Evolutionary conservation across 1,140 invertebrate species (phyloP), one percentile per base, ranked within the genome.

Genomic region (Drosophila kanapiae): DNA sequence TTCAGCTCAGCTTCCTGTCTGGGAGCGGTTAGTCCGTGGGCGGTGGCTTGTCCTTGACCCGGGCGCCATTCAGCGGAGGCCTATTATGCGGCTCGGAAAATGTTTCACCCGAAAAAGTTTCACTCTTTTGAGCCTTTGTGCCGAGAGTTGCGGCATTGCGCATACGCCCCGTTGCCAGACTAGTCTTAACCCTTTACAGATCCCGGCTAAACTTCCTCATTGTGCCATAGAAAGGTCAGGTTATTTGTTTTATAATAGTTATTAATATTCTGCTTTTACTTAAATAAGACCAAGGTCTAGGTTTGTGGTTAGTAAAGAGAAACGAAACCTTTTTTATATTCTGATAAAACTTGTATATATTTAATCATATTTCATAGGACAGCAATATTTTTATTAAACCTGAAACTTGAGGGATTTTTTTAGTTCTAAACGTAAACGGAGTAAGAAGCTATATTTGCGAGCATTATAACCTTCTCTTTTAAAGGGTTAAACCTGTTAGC

Each of bases 21-120:
- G 61, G 33, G 16, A 38, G 49, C 42, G 75, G 64, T 62, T 38
- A 48, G 56, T 58, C 47, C 45, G 56, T 62, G 38, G 43, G 65
- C 4, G 48, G 35, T 29, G n/a, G 37, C 10, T 38, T 43, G 84
- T 62, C 83, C 84, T 88, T 86, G 80, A 83, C 80, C 76, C 45
- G 40, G 62, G 10, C 67, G 37, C 67, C 67, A 68, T 68, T 70
- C 63, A 62, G 33, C n/a, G 67, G 29, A 40, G 65, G 68, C 68
- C 70, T 51, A 72, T 74, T 72, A 37, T 60, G 35, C 13, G 68
- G 68, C 68, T 58, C 16, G 53, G 35, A 38, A 56, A 56, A 38
- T 27, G 35, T 38, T 37, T 31, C 31, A 42, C 3, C 23, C 51
- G 14, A 1, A 57, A 69, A 70, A 62, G 63, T 69, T 80, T 45